Conservation (phyloP, 2,888 invertebrate species). For the Linyphia triangularis region DNA sequence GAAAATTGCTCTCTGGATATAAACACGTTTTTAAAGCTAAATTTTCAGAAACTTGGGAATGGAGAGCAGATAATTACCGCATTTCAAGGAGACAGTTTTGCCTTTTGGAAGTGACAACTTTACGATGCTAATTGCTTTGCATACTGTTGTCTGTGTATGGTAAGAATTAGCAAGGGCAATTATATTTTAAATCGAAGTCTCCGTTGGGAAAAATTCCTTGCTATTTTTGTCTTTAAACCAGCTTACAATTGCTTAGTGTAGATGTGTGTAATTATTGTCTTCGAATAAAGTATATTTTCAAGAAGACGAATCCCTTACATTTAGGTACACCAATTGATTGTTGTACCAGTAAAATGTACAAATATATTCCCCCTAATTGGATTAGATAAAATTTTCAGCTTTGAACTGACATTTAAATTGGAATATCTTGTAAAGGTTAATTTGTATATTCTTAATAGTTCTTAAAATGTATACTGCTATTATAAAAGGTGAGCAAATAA, state of each 20-base stretch:
- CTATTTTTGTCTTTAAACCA: conserved; percentile 5
- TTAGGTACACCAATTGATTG: not conserved
- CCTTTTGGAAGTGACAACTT: not conserved
- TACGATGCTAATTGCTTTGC: conserved; percentile 27
- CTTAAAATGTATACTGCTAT: no score
- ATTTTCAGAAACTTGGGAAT: not conserved
- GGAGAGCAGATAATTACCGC: conserved; percentile 12
- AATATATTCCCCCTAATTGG: no score
- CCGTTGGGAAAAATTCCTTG: not conserved
- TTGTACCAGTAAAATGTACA: not conserved
- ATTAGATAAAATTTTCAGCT: no score
- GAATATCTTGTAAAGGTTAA: no score
- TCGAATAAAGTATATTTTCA: not conserved
- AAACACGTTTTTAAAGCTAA: not conserved
- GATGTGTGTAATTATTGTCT: conserved; percentile 5
- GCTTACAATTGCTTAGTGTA: not conserved
- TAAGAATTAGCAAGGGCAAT: conserved; percentile 31
- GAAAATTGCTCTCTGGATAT: not conserved
- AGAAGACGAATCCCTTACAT: not conserved
- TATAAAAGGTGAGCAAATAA: no score
- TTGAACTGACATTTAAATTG: no score
- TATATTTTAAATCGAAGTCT: conserved; percentile 31
- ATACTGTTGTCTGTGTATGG: not conserved
- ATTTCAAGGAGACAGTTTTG: not conserved
- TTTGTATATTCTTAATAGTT: no score